Percentiles rank a stretch among this genome's conserved stretches.
Conservation (phyloP, 2,113 vertebrate species). For the Petroica traversi region DNA sequence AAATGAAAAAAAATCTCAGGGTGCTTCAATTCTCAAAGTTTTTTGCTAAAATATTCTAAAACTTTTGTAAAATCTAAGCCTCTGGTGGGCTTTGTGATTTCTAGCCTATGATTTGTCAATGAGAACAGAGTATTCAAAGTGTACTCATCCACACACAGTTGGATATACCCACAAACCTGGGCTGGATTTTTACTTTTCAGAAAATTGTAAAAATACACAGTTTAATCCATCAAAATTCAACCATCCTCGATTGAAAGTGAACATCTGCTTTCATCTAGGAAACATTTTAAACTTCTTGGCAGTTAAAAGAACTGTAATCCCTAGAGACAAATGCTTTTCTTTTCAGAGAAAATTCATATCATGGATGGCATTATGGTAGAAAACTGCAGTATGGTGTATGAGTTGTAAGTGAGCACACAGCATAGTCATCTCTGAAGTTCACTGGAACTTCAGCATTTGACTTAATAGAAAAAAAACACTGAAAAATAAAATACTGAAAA, state of each 20-base stretch:
- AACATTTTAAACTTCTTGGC: conserved; percentile 71
- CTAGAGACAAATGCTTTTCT: conserved; percentile 50
- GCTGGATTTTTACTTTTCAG: not conserved
- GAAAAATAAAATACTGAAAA: not conserved
- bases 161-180: not conserved
- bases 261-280: conserved; percentile 49
- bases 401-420: conserved; percentile 23
- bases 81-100: not conserved
- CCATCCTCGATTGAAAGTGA: conserved; percentile 41
- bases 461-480: not conserved
- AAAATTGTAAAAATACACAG: not conserved
- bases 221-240: conserved; percentile 44
- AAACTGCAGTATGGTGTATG: not conserved
- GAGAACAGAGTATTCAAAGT: not conserved
- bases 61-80: not conserved
- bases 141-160: not conserved
- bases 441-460: not conserved
- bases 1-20: not conserved
- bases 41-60: not conserved
- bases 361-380: not conserved
- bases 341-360: conserved; percentile 57
- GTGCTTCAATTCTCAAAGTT: fast-evolving
- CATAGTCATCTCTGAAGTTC: not conserved
- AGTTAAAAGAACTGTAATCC: conserved; percentile 59
- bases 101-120: not conserved